Evolutionary conservation across 2,797 vertebrate genomes (phyloP), one percentile per base, ranked within the genome.

Genomic region (Anguilla obscura): DNA sequence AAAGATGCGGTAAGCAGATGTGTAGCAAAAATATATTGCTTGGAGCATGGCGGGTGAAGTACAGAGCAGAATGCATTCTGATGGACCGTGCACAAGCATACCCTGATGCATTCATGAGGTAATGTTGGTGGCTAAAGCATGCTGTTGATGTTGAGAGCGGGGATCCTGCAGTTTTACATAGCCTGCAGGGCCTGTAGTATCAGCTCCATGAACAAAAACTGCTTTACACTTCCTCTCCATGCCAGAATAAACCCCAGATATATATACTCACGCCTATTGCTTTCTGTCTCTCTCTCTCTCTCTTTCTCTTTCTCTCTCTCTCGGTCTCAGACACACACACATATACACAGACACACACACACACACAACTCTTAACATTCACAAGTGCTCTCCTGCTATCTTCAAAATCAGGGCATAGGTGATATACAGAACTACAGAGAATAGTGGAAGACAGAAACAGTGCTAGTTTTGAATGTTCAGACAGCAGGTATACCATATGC

Each of bases 101-200:
- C 21, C 0, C 63, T 27, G n/a, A 27, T 69, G 63, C 24, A 18
- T 54, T 54, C 33, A n/a, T 92, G 90, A 91, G 91, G 90, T 93
- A 90, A 93, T 84, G 56, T 5, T 86, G 80, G 85, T 88, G 85
- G 89, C 63, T 79, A 85, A 71, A 86, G 79, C 69, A 54, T 76
- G 87, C 56, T 89, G 56, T 52, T 88, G 56, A 50, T 0, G 56
- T 90, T 84, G 89, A 66, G 85, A 91, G 88, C 86, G 79, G 79
- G 86, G 89, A 30, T 63, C 85, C 85, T 40, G 69, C 84, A 56
- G 84, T 56, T 90, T 90, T 89, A 88, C 18, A 83, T 16, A 89
- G 69, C 89, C 83, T 79, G 3, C 56, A 56, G 45, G 27, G 48
- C 27, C 66, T 74, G 69, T 9, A 30, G 54, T 86, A 86, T 14